Percentiles rank a stretch among this genome's conserved stretches.
phyloP scores from a whole-genome alignment of 2,888 invertebrate species.

The Eupithecia tripunctaria region DNA sequence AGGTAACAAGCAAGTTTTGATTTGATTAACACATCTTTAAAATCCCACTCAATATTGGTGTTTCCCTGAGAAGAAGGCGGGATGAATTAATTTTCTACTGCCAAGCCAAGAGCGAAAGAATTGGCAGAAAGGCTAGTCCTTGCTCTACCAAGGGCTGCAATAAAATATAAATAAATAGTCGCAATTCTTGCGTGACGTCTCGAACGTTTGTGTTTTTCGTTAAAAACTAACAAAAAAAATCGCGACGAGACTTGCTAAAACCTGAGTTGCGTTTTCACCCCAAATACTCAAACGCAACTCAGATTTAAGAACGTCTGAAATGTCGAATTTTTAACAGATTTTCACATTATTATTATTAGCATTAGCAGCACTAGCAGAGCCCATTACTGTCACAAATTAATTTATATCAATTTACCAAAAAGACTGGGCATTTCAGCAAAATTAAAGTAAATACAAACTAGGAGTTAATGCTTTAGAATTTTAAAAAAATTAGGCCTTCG shows the following conservation, averaged over 20 bases:
- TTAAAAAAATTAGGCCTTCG: constrained; percentile 51
- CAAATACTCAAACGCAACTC: too few species aligned
- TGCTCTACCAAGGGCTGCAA: neutral
- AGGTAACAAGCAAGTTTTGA: neutral
- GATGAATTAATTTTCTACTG: too few species aligned
- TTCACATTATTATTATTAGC: too few species aligned
- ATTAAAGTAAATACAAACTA: constrained; percentile 38
- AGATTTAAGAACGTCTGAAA: too few species aligned
- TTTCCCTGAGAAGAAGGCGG: neutral
- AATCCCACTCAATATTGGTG: neutral
- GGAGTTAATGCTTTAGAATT: constrained; percentile 50
- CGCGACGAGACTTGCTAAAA: too few species aligned
- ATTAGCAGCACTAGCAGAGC: too few species aligned
- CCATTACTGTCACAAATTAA: neutral
- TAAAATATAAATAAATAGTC: neutral
- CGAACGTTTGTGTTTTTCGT: too few species aligned
- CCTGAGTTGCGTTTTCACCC: too few species aligned
- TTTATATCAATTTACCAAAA: constrained; percentile 26
- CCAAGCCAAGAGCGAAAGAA: neutral
- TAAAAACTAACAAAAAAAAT: too few species aligned
- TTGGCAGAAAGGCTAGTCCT: neutral
- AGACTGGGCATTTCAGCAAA: constrained; percentile 30
- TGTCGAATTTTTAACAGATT: too few species aligned
- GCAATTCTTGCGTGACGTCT: neutral
- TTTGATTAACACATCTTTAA: neutral